Percentiles rank a stretch among this genome's conserved stretches.
Evolutionary conservation across 2,797 vertebrate genomes (phyloP).

Genomic region (Anas bernieri): DNA sequence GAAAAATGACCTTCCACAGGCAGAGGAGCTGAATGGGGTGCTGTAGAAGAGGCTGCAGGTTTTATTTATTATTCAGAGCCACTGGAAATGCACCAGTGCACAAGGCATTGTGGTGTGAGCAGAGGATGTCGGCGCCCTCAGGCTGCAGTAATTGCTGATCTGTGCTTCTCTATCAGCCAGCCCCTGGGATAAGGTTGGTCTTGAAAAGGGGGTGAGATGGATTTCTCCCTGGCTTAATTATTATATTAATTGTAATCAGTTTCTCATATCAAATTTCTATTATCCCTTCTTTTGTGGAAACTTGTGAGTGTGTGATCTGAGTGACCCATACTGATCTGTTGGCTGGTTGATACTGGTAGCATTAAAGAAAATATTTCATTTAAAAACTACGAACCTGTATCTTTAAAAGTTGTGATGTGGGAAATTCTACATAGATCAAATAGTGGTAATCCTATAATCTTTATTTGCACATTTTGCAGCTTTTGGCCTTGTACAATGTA

Average conservation of each 20-base stretch:
- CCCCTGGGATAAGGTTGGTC: slow-evolving; percentile 60
- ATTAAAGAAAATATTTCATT: background rate
- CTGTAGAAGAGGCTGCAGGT: background rate
- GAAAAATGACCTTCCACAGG: background rate
- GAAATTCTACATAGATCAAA: background rate
- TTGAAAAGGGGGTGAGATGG: slow-evolving; percentile 38
- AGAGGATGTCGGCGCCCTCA: slow-evolving; percentile 14
- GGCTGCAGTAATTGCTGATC: slow-evolving; percentile 50
- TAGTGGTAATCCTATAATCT: background rate
- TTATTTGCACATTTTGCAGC: background rate
- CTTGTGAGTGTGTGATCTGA: background rate
- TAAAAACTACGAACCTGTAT: background rate
- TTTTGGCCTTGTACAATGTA: background rate
- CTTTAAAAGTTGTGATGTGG: background rate
- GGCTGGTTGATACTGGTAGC: background rate
- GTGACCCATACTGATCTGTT: background rate
- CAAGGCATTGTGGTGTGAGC: background rate
- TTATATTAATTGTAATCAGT: slow-evolving; percentile 5
- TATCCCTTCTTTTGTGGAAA: background rate
- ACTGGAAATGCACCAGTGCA: background rate
- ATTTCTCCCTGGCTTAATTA: slow-evolving; percentile 30
- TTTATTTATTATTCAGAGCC: slow-evolving; percentile 62
- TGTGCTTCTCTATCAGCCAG: slow-evolving; percentile 23
- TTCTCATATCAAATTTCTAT: background rate
- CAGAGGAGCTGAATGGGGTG: slow-evolving; percentile 12